A percentile compares a stretch with the other conserved stretches of the same genome.
These are phyloP conservation scores for Pseudotriccus pelzelni DNA, from an alignment of 2,797 vertebrate genomes.

Conservation along the genomic window DNA sequence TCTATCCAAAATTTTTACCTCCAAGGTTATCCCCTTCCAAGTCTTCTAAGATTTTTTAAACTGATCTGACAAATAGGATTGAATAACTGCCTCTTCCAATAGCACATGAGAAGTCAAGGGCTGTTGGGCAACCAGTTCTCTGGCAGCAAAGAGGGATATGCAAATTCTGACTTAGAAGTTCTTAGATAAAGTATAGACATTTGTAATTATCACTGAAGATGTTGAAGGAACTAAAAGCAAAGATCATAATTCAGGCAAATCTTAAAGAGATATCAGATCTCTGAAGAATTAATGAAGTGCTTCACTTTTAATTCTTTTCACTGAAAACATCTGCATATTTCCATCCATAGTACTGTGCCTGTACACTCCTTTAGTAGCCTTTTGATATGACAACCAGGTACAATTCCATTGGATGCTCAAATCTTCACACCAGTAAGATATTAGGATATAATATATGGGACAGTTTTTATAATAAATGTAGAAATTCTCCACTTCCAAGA, in stretches of 20 bases:
- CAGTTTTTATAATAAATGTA: not conserved
- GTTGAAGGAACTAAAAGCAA: not conserved
- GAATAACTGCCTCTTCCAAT: not conserved
- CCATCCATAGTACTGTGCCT: not conserved
- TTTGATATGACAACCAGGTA: not conserved
- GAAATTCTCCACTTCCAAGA: not conserved
- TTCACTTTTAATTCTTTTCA: not conserved
- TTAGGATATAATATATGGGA: not conserved
- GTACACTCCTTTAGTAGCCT: not conserved
- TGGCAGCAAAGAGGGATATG: not conserved
- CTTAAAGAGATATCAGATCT: not conserved
- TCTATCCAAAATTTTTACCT: not conserved
- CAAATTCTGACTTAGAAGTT: not conserved
- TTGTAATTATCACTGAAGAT: not conserved
- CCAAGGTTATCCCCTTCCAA: not conserved
- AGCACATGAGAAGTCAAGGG: not conserved
- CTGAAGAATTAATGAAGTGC: not conserved
- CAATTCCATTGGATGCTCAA: not conserved
- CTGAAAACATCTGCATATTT: not conserved
- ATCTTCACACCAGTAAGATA: not conserved
- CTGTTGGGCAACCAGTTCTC: not conserved
- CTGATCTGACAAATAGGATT: not conserved
- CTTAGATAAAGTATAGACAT: not conserved
- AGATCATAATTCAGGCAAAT: not conserved
- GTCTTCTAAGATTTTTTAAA: not conserved